Percentiles rank a stretch among this genome's conserved stretches.
Evolutionary conservation across 2,113 vertebrate genomes (phyloP).

Genomic region (Scomber japonicus): DNA sequence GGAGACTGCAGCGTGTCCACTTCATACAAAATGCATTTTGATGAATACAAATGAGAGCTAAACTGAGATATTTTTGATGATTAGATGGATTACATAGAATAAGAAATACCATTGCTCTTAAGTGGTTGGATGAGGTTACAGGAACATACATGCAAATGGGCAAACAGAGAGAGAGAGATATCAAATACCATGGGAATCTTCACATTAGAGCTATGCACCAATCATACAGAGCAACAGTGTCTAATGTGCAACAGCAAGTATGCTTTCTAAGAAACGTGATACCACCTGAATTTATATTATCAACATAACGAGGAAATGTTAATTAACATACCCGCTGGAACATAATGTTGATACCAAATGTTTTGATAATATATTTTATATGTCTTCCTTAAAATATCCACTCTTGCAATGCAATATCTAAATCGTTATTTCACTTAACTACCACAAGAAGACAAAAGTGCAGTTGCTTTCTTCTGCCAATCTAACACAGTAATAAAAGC

Average conservation of each 20-base stretch:
- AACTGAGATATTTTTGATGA: slow-evolving; percentile 40
- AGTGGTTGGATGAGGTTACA: neutral
- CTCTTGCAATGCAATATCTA: too few relatives aligned
- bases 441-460: slow-evolving; percentile 33
- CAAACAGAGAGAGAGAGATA: neutral
- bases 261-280: too few relatives aligned
- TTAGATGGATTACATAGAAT: slow-evolving; percentile 39
- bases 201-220: neutral
- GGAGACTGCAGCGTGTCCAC: slow-evolving; percentile 28
- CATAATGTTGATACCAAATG: too few relatives aligned
- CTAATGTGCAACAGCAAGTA: neutral
- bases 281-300: too few relatives aligned
- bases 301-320: too few relatives aligned
- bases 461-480: slow-evolving; percentile 61
- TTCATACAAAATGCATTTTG: slow-evolving; percentile 60
- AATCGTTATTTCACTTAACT: too few relatives aligned
- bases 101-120: slow-evolving; percentile 7
- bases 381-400: too few relatives aligned
- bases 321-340: too few relatives aligned
- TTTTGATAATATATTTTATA: too few relatives aligned
- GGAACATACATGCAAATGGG: neutral
- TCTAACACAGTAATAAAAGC: slow-evolving; percentile 65
- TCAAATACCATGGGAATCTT: neutral
- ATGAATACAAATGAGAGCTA: slow-evolving; percentile 15
- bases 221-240: neutral